A percentile compares a stretch with the other conserved stretches of the same genome.
phyloP scores from a whole-genome alignment of 2,113 vertebrate species.

The Alces alces region DNA sequence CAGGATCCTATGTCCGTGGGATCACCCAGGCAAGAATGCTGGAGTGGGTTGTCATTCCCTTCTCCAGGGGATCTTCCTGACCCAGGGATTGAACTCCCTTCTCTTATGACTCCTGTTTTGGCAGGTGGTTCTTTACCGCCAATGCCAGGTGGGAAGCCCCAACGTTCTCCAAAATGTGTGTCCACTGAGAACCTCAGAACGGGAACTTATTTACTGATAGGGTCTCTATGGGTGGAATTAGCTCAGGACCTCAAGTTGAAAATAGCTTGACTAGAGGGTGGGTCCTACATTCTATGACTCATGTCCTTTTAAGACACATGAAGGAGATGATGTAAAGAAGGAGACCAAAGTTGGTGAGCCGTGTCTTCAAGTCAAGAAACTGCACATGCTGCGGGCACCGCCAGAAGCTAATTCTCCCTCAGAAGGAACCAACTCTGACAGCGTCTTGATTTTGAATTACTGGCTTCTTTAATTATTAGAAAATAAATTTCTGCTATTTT shows the following conservation, averaged over 20 bases:
- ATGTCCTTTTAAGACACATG: background rate
- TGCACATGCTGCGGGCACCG: rapidly evolving
- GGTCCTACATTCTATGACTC: rapidly evolving
- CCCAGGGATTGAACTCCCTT: background rate
- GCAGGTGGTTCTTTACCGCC: background rate
- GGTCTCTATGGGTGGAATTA: background rate
- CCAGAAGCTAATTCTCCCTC: rapidly evolving
- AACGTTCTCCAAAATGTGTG: rapidly evolving
- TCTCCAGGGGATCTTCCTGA: background rate
- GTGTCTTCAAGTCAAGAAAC: background rate
- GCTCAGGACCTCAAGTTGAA: background rate
- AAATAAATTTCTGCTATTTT: no score
- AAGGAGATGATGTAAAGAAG: rapidly evolving
- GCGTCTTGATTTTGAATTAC: background rate
- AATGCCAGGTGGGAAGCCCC: background rate
- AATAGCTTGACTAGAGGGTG: background rate
- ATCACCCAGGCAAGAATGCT: background rate
- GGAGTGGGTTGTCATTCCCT: background rate
- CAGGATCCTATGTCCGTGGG: background rate
- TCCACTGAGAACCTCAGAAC: background rate
- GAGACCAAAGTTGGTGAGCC: rapidly evolving
- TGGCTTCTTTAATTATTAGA: background rate
- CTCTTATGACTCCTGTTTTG: background rate
- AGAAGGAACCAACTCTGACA: rapidly evolving
- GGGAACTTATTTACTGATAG: background rate